A percentile compares a stretch with the other conserved stretches of the same genome.
Evolutionary conservation across 2,113 vertebrate species (phyloP).

Genomic region (Daboia siamensis): DNA sequence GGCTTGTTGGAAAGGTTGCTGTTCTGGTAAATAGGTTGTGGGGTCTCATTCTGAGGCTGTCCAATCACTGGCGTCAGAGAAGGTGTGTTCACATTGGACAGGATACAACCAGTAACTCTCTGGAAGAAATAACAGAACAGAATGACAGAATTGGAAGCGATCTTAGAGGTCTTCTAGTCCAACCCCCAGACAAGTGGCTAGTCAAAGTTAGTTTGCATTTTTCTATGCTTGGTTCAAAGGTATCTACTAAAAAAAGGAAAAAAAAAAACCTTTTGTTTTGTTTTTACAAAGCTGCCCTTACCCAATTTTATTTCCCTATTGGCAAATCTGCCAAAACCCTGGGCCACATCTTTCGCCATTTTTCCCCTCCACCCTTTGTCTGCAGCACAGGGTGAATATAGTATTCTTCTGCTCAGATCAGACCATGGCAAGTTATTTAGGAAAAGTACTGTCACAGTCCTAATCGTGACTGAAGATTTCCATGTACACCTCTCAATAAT

Average conservation of each 20-base stretch:
- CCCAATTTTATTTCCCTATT: background rate
- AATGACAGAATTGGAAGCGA: background rate
- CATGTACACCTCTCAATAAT: background rate
- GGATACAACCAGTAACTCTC: conserved; percentile 97
- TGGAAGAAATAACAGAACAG: conserved; percentile 44
- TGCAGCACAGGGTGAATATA: background rate
- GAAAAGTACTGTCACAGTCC: background rate
- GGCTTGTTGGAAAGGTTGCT: conserved; percentile 83
- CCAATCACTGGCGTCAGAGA: conserved; percentile 92
- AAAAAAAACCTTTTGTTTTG: rapidly evolving
- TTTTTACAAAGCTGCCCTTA: background rate
- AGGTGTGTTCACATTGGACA: conserved; percentile 96
- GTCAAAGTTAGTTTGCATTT: background rate
- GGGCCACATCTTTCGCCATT: background rate
- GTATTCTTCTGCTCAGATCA: background rate
- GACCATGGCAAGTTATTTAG: background rate
- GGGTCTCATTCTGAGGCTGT: conserved; percentile 86
- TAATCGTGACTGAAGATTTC: background rate
- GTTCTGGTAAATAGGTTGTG: conserved; percentile 88
- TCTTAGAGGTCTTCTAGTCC: background rate
- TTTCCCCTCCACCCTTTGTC: background rate
- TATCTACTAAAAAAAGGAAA: background rate
- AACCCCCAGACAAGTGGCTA: background rate
- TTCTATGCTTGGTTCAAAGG: background rate
- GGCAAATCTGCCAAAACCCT: background rate